Base-by-base conservation (phyloP, 2,888 invertebrate genomes). In the Galeopsomyia nigrocyanea region DNA sequence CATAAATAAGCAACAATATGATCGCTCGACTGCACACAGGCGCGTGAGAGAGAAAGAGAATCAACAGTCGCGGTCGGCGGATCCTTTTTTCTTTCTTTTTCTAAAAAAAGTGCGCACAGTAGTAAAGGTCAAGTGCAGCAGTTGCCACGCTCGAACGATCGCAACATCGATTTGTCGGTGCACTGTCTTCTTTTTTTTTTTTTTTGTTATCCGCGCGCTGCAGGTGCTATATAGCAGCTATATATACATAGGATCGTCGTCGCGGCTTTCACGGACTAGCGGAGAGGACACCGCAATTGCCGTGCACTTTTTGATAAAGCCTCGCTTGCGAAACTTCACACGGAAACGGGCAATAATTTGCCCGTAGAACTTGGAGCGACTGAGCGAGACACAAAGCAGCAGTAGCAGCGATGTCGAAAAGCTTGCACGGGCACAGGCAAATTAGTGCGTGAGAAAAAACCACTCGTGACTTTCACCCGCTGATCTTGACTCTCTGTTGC, bases 241-340 rank as follows among this genome's bases (percentile, higher is more conserved):
- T 5, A n/a, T n/a, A n/a, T 26, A 26, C 3, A 26, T 2, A 26
- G 3, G 26, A 26, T 5, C 26, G 26, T 26, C 17, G 10, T 10
- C 53, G 17, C 7, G 53, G 19, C 53, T 53, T 19, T 53, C 17
- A 19, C 19, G 17, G 17, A 19, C 53, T 53, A 17, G n/a, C 51
- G n/a, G 51, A n/a, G 2, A 1, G 53, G 26, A 26, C 26, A 39
- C 39, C 39, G 39, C 53, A 19, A 19, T 19, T 53, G 53, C 53
- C n/a, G 53, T 14, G 9, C 53, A 26, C 26, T 26, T 50, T 68
- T 57, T 39, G 53, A 56, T 69, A 60, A 53, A 65, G 39, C 26
- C 47, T n/a, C n/a, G n/a, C 60, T 71, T 63, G 71, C 66, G 57
- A 66, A 67, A 67, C 19, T 71, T 71, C 67, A 63, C 71, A 71